Conservation (phyloP, 2,888 invertebrate species). For the Lepidocyrtoides sp. region DNA sequence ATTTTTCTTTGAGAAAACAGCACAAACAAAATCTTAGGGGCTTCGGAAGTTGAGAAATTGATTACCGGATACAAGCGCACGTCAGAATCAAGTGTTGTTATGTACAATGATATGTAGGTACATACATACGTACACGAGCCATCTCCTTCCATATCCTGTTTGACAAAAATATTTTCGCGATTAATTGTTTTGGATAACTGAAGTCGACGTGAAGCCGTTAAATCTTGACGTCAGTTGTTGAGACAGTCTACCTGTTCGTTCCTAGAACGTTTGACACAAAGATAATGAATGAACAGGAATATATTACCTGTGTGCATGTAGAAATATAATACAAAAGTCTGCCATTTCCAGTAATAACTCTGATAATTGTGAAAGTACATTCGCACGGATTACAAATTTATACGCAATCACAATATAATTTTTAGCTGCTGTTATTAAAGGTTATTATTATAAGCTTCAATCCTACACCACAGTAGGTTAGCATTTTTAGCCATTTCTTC, state of each 20-base stretch:
- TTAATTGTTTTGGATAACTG: too few relatives aligned
- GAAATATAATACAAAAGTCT: too few relatives aligned
- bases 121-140: too few relatives aligned
- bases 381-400: not conserved
- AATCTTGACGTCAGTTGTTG: too few relatives aligned
- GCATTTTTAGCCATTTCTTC: not conserved
- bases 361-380: not conserved
- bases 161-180: conserved; percentile 24
- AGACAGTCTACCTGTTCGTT: too few relatives aligned
- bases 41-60: not conserved
- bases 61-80: not conserved
- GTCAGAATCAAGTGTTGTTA: not conserved
- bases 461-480: not conserved
- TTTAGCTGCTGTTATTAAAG: not conserved
- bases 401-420: not conserved
- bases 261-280: too few relatives aligned
- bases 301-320: too few relatives aligned
- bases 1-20: not conserved
- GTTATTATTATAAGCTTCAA: conserved; percentile 40
- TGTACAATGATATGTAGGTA: too few relatives aligned
- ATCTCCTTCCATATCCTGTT: not conserved
- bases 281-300: too few relatives aligned
- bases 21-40: not conserved
- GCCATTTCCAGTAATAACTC: too few relatives aligned
- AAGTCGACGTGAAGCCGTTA: too few relatives aligned